Base-by-base conservation (phyloP, 2,113 vertebrate genomes). In the Abramis brama region DNA sequence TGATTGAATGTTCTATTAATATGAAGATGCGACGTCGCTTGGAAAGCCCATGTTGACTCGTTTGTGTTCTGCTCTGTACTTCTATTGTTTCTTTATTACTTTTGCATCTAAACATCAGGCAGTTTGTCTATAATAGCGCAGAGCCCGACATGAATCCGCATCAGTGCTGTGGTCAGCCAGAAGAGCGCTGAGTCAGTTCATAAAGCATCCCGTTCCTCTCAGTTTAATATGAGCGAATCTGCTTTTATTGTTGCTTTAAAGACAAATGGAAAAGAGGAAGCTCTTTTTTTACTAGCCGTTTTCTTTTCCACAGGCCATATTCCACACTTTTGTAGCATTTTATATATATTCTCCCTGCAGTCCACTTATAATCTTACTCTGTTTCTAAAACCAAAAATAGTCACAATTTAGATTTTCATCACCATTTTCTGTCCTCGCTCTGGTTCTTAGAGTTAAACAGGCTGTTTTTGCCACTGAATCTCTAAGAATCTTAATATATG, bases 91-190 rank as follows among this genome's bases (percentile, higher is more conserved):
- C 64, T 68, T 17, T 33, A 33, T 33, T 8, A 33, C 3, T 33
- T 4, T 33, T 4, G 33, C 33, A 33, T 33, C 4, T 33, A 33
- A 33, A 33, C 30, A 33, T 33, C 3, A 33, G 33, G 33, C 33
- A 33, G 3, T 4, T 33, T 33, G 33, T 33, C 33, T 33, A 33
- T 33, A 4, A 33, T 33, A 33, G 33, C 4, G 3, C 33, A 4
- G 33, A 33, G 3, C 33, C 33, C 33, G 33, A 33, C 76, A 79
- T 79, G 52, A 59, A 62, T 79, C 78, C 27, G 78, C 78, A 62
- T 60, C 7, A 8, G 55, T 15, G 52, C 76, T 59, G 75, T 25
- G 23, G 71, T 47, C 71, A 73, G 52, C 52, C 47, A 50, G 11
- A 3, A 57, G 45, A 50, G 45, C n/a, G 45, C 73, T 75, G 73